phyloP scores from a whole-genome alignment of 2,888 invertebrate species.

The Andrena flavipes region DNA sequence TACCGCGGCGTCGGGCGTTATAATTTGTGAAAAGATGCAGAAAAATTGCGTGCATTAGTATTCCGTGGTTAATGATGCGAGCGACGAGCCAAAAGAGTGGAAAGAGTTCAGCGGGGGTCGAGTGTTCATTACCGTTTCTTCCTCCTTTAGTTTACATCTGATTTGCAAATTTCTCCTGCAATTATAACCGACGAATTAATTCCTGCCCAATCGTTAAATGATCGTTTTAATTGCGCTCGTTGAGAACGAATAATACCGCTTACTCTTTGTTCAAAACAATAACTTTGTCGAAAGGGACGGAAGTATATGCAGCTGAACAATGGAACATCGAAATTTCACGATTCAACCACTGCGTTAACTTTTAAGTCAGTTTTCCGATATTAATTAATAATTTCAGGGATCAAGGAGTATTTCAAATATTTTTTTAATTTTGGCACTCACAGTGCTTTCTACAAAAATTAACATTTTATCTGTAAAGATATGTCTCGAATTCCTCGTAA shows the following conservation, averaged over 20 bases:
- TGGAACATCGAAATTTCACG: not conserved
- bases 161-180: not conserved
- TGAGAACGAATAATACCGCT: not conserved
- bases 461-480: too few relatives aligned
- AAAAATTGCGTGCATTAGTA: constrained; percentile 21
- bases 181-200: constrained; percentile 2
- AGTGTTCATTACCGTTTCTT: constrained; percentile 17
- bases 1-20: not conserved
- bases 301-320: not conserved
- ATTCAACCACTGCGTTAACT: too few relatives aligned
- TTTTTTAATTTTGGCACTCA: too few relatives aligned
- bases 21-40: constrained; percentile 10
- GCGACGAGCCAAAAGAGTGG: constrained; percentile 10
- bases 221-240: constrained; percentile 13
- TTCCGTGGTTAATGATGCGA: constrained; percentile 19
- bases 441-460: too few relatives aligned
- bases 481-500: too few relatives aligned
- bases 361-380: too few relatives aligned
- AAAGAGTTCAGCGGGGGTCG: not conserved
- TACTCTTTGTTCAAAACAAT: not conserved
- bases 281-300: not conserved
- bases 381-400: too few relatives aligned
- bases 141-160: not conserved
- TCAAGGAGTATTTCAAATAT: too few relatives aligned
- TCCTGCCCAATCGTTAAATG: not conserved